Percentiles rank a stretch among this genome's conserved stretches.
Evolutionary conservation across 2,888 invertebrate species (phyloP).

Genomic region (Calephelis perditalis): DNA sequence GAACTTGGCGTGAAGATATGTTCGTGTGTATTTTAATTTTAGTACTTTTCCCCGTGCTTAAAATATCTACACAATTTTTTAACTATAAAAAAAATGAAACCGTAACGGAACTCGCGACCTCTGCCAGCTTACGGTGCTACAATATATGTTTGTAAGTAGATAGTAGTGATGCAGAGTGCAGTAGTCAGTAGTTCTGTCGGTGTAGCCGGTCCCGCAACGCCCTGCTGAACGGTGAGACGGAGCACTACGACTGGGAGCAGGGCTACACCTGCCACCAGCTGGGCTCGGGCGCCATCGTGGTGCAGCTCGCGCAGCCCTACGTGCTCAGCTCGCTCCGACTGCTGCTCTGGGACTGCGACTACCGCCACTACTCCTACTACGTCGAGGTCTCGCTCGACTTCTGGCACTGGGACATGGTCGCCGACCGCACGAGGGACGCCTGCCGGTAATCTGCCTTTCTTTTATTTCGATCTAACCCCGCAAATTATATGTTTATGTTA

Average conservation of each 20-base stretch:
- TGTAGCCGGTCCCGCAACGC: constrained; percentile 92
- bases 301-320: constrained; percentile 97
- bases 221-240: constrained; percentile 95
- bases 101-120: too few species aligned
- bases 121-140: too few species aligned
- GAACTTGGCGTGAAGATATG: too few species aligned
- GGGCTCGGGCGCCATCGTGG: constrained; percentile 95
- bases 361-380: constrained; percentile 96
- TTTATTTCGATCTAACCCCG: too few species aligned
- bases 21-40: too few species aligned
- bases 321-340: constrained; percentile 93
- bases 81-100: too few species aligned
- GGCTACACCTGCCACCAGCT: constrained; percentile 98
- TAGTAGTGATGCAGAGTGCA: too few species aligned
- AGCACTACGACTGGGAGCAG: constrained; percentile 98
- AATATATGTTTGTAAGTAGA: too few species aligned
- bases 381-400: constrained; percentile 96
- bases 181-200: background rate
- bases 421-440: constrained; percentile 90
- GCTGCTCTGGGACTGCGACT: constrained; percentile 98
- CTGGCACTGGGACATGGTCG: constrained; percentile 94
- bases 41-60: too few species aligned
- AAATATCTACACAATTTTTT: too few species aligned
- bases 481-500: too few species aligned
- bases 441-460: constrained; percentile 70